Conservation (phyloP, 2,113 vertebrate genomes). For the Danio rerio region DNA sequence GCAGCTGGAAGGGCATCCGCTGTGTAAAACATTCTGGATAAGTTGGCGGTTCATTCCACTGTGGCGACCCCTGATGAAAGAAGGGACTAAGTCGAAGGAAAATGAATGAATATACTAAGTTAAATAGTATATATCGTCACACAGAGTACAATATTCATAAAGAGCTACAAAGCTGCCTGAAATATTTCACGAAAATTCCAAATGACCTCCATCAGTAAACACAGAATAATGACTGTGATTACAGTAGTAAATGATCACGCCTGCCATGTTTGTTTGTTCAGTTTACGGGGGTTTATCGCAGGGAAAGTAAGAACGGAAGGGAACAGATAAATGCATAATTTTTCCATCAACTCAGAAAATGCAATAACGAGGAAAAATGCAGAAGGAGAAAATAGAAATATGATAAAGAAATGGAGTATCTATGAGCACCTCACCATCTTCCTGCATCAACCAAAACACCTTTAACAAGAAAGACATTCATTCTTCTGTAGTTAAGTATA, state of each 20-base stretch:
- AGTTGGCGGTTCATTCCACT: too few relatives aligned
- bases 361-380: background rate
- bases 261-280: slow-evolving; percentile 51
- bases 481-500: too few relatives aligned
- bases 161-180: slow-evolving; percentile 29
- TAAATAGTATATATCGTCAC: background rate
- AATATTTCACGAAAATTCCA: slow-evolving; percentile 34
- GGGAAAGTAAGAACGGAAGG: slow-evolving; percentile 3
- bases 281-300: slow-evolving; percentile 46
- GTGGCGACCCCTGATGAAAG: too few relatives aligned
- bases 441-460: too few relatives aligned
- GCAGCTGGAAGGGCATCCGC: too few relatives aligned
- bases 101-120: too few relatives aligned
- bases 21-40: too few relatives aligned
- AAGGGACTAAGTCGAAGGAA: too few relatives aligned
- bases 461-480: too few relatives aligned
- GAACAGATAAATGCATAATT: background rate
- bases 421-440: background rate
- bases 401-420: background rate
- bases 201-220: slow-evolving; percentile 48
- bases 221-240: slow-evolving; percentile 52
- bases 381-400: background rate
- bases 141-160: background rate
- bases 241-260: slow-evolving; percentile 33
- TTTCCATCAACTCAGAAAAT: background rate